Evolutionary conservation across 2,113 vertebrate genomes (phyloP), one percentile per base, ranked within the genome.

Genomic region (Elephantulus edwardii): DNA sequence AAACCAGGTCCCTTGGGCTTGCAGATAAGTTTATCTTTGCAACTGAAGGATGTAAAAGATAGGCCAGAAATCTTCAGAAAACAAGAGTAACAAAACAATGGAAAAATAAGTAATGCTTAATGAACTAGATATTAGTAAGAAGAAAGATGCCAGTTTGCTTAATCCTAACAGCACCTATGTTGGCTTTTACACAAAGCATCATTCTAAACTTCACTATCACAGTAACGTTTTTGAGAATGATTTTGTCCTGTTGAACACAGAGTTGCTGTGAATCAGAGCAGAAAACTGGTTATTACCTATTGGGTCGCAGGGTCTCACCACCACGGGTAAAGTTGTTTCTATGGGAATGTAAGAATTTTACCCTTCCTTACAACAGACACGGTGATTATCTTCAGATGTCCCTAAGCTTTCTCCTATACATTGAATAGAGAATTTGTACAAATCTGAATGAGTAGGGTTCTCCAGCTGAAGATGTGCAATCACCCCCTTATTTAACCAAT

Each of bases 1-100:
- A 19, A 66, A 64, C 62, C 46, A 56, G 44, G 50, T 70, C 83
- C n/a, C n/a, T n/a, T n/a, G n/a, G n/a, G n/a, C n/a, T 19, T 83
- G 10, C n/a, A 71, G 38, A 30, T 78, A 72, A 79, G 6, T 46
- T 79, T 79, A 88, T 10, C 44, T 68, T 56, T 50, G 48, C 9
- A 89, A 64, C 44, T 83, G 77, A 90, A 86, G 50, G 79, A 56
- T 66, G 13, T 75, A 35, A 89, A 85, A 76, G 16, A 74, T 17
- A 30, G 14, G 16, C 60, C 66, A 80, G n/a, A 93, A 64, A 81
- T 77, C 7, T 76, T 60, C 72, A 56, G 24, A 74, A 79, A 42
- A 38, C 56, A 74, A 13, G 42, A 30, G 19, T 50, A 79, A 91
- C 6, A 35, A 68, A 91, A 74, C 78, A 82, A 11, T 58, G 70